Evolutionary conservation across 2,113 vertebrate genomes (phyloP), one percentile per base, ranked within the genome.

Genomic region (Eonycteris spelaea): DNA sequence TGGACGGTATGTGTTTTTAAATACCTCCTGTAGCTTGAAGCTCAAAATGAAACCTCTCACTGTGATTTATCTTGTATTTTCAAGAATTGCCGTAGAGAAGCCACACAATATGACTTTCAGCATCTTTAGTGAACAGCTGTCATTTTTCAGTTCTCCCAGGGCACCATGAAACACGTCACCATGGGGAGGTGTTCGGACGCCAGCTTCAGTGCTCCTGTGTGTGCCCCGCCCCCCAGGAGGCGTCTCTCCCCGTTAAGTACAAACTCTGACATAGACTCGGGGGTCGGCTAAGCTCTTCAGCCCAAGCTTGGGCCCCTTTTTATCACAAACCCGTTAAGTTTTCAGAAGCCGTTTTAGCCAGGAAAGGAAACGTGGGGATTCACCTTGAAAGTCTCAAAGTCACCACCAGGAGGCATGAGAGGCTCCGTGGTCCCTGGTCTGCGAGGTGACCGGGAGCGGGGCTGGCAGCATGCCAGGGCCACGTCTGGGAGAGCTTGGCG

Each of bases 401-500:
- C 18, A 40, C 87, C 86, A 70, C 57, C 73, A 89, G 65, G 43
- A 22, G 90, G 71, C 67, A 7, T 26, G 11, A 43, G 13, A 22
- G 45, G 22, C 33, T 28, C 70, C 10, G 16, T 45, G 28, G 68
- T 28, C 8, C 0, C 35, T 0, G 11, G 13, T 21, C 67, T 7
- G 30, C 11, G 40, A 22, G 53, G 0, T 0, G 26, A 3, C 11
- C 0, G 18, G 3, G 6, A 9, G 3, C 38, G 3, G 13, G 0
- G 5, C 11, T 13, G 9, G 53, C 24, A 1, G 30, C 5, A 6
- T 0, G 7, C 28, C 3, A 8, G 67, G 73, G 65, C 33, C 33
- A 5, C 15, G 0, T 1, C 26, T 2, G 2, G 71, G 53, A 7
- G n/a, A 24, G 65, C 65, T 3, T 1, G 59, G 40, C 1, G 0